These are phyloP conservation scores for Avahi laniger DNA, from an alignment of 2,797 vertebrate species.

Conservation along the genomic window DNA sequence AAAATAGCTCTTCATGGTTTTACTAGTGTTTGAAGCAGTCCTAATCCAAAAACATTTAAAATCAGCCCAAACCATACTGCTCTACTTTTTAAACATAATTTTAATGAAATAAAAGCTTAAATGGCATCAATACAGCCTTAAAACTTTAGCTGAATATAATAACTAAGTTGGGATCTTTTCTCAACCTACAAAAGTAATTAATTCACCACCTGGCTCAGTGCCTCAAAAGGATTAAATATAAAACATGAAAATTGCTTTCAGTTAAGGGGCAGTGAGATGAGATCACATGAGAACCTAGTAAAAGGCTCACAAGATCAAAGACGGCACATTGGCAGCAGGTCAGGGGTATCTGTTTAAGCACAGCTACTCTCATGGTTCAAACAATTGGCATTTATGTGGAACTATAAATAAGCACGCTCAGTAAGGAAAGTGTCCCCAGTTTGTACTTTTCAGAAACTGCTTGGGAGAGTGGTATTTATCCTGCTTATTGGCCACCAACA, in stretches of 20 bases:
- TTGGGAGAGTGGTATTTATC: background rate
- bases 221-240: constrained; percentile 75
- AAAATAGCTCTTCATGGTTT: background rate
- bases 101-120: constrained; percentile 59
- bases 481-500: background rate
- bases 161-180: constrained; percentile 63
- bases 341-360: constrained; percentile 42
- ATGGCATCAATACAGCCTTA: background rate
- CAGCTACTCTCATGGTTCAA: constrained; percentile 6
- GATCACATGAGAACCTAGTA: constrained; percentile 65
- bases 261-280: constrained; percentile 60
- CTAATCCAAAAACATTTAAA: constrained; percentile 23
- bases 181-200: constrained; percentile 70
- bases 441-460: background rate
- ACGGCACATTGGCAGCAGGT: constrained; percentile 34
- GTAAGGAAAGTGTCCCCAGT: background rate
- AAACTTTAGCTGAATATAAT: constrained; percentile 62
- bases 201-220: constrained; percentile 75
- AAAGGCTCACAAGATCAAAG: constrained; percentile 66
- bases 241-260: constrained; percentile 76
- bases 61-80: background rate
- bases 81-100: constrained; percentile 1
- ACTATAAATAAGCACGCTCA: constrained; percentile 25
- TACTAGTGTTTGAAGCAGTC: background rate
- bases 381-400: background rate